These are phyloP conservation scores for Notarius lentiginosus DNA, from an alignment of 2,113 vertebrate species.

Conservation along the genomic window DNA sequence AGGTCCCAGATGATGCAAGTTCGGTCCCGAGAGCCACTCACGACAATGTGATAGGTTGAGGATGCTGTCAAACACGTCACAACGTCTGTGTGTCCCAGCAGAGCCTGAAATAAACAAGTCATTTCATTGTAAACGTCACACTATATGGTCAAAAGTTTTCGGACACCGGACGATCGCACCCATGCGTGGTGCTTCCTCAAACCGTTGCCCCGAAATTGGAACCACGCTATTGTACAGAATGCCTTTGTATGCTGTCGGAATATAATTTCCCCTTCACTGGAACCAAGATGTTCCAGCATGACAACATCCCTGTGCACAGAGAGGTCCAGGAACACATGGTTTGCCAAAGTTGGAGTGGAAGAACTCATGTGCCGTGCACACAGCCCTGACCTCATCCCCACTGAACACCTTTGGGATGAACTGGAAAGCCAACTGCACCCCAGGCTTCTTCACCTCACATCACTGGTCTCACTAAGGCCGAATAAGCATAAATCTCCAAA, in stretches of 20 bases:
- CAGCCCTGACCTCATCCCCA: too few relatives aligned
- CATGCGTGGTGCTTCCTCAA: background rate
- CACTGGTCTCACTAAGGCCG: background rate
- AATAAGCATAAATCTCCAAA: background rate
- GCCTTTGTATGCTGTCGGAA: background rate
- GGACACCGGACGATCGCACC: background rate
- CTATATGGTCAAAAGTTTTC: background rate
- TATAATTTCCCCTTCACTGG: background rate
- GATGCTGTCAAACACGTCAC: constrained; percentile 92
- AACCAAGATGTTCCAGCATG: background rate
- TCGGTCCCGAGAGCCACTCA: constrained; percentile 93
- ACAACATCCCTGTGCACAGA: background rate
- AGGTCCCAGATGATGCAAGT: constrained; percentile 99
- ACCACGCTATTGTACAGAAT: background rate
- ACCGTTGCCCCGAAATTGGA: background rate
- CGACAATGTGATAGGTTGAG: constrained; percentile 91
- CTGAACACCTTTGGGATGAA: too few relatives aligned
- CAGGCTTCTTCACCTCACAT: too few relatives aligned
- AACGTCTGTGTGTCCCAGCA: constrained; percentile 94
- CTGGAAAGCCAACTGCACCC: too few relatives aligned
- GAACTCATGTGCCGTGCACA: background rate
- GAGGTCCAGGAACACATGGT: background rate
- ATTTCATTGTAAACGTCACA: background rate
- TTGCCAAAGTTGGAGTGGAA: background rate
- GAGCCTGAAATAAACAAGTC: constrained; percentile 71